These are phyloP conservation scores for Chaetura pelagica DNA, from an alignment of 2,113 vertebrate species.

Conservation along the genomic window DNA sequence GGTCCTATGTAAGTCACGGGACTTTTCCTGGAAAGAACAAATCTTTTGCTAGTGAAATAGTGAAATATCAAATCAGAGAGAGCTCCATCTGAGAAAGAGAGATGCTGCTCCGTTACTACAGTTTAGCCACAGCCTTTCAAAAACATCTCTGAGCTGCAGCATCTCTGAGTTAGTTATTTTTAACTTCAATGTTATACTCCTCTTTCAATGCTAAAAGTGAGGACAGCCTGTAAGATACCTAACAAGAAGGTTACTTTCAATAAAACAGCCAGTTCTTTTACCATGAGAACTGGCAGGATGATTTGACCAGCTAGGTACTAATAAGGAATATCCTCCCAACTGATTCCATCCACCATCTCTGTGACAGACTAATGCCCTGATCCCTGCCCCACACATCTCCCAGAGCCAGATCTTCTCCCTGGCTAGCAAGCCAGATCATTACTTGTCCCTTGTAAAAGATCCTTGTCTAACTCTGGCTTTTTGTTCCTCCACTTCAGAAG, in stretches of 20 bases:
- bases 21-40: background rate
- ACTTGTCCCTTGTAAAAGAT: background rate
- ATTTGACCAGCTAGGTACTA: background rate
- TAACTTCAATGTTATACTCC: background rate
- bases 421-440: background rate
- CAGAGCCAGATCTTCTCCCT: background rate
- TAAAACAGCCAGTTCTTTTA: background rate
- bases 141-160: background rate
- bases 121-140: background rate
- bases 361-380: background rate
- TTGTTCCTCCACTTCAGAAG: fast-evolving
- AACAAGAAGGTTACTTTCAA: background rate
- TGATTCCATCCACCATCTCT: background rate
- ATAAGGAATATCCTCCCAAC: background rate
- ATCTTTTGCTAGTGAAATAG: background rate
- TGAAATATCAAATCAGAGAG: background rate
- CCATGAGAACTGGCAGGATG: background rate
- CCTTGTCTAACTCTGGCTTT: background rate
- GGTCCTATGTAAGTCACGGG: background rate
- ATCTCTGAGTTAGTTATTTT: background rate
- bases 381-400: background rate
- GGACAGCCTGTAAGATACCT: background rate
- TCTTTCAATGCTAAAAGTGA: background rate
- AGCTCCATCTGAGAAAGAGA: background rate
- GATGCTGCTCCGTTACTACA: background rate